These are phyloP conservation scores for Hoplodrina ambigua DNA, from an alignment of 2,888 invertebrate genomes.

Conservation along the genomic window DNA sequence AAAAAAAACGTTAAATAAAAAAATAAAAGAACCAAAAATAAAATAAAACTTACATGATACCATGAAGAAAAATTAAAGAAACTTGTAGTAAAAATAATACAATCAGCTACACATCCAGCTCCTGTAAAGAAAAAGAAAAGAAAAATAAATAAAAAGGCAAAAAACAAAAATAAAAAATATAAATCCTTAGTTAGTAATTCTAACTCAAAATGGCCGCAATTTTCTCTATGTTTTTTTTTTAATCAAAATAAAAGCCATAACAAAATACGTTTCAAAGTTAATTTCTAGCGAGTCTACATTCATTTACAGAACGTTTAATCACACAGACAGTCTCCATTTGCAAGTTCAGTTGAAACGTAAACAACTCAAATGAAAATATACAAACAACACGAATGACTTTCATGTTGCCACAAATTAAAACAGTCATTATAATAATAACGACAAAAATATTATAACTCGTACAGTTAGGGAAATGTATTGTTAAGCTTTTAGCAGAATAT, in stretches of 20 bases:
- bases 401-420: conserved; percentile 48
- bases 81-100: conserved; percentile 76
- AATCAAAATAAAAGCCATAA: conserved; percentile 4
- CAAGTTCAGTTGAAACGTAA: conserved; percentile 49
- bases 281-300: conserved; percentile 31
- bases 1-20: conserved; percentile 15
- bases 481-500: background rate
- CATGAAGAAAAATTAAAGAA: conserved; percentile 86
- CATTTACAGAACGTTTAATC: conserved; percentile 35
- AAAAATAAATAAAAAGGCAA: conserved; percentile 65
- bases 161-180: conserved; percentile 38
- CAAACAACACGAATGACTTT: conserved; percentile 52
- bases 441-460: conserved; percentile 5
- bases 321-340: conserved; percentile 45
- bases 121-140: conserved; percentile 83
- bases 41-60: conserved; percentile 90
- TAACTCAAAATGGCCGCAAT: background rate
- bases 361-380: conserved; percentile 50
- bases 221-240: background rate
- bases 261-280: conserved; percentile 11
- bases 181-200: background rate
- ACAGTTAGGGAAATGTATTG: conserved; percentile 1
- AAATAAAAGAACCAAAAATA: conserved; percentile 68
- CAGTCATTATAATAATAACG: conserved; percentile 32
- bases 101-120: conserved; percentile 73